These are phyloP conservation scores for Drosophila differens DNA, from an alignment of 2,888 invertebrate species.

Conservation along the genomic window DNA sequence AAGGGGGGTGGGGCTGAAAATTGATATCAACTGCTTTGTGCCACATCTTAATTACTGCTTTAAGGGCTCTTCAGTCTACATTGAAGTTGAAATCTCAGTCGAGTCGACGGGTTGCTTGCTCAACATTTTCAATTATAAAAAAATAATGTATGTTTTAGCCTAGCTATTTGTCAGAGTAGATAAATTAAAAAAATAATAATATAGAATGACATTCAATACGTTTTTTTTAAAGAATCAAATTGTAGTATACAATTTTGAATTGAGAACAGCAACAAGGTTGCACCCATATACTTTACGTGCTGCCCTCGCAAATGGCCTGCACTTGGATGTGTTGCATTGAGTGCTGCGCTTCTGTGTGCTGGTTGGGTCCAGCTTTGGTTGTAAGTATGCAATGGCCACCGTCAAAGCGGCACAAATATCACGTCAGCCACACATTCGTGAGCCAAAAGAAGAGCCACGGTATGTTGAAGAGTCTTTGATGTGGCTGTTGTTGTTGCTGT, in stretches of 20 bases:
- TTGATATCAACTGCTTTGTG: constrained; percentile 12
- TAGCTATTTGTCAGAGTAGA: neutral
- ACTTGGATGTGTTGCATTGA: constrained; percentile 3
- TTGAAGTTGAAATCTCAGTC: neutral
- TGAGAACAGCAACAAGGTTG: neutral
- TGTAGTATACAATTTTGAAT: neutral
- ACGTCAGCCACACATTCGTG: constrained; percentile 67
- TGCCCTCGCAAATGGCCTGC: constrained; percentile 13
- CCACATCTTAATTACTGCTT: constrained; percentile 14
- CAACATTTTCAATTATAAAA: neutral
- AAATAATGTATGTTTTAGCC: neutral
- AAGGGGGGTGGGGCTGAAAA: neutral
- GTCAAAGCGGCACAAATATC: constrained; percentile 72
- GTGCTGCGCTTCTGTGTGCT: constrained; percentile 29
- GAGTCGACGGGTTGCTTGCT: neutral
- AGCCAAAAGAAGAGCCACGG: constrained; percentile 54
- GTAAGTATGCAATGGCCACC: constrained; percentile 70
- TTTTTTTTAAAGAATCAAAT: too few species aligned
- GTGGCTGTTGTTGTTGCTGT: constrained; percentile 21
- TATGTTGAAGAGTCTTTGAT: constrained; percentile 44
- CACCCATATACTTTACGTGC: neutral
- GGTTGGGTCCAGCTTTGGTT: constrained; percentile 48
- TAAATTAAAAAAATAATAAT: neutral
- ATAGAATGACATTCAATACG: neutral
- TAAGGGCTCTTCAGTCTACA: neutral